A percentile compares a stretch with the other conserved stretches of the same genome.
These are phyloP conservation scores for Ictalurus furcatus DNA, from an alignment of 2,113 vertebrate species.

Conservation along the genomic window DNA sequence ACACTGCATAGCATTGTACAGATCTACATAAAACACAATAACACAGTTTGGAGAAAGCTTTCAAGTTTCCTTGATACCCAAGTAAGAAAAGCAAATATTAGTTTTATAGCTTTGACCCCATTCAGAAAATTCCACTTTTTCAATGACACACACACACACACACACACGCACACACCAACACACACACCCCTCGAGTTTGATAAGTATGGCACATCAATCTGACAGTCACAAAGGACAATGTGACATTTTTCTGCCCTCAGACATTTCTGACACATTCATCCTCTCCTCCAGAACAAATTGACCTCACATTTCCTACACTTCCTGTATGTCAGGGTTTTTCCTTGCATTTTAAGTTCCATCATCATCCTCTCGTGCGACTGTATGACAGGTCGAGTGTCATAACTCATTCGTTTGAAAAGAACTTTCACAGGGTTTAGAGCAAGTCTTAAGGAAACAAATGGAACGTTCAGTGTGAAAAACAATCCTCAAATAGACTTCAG, in stretches of 20 bases:
- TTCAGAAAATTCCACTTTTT: neutral
- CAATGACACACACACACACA: neutral
- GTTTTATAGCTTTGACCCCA: neutral
- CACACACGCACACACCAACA: slow-evolving; percentile 35
- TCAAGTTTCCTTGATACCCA: neutral
- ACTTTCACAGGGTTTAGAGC: slow-evolving; percentile 11
- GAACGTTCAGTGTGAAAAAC: neutral
- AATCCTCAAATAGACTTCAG: slow-evolving; percentile 25
- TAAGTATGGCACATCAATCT: slow-evolving; percentile 62
- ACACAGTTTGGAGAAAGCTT: neutral
- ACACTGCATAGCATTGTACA: neutral
- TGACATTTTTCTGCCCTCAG: slow-evolving; percentile 66
- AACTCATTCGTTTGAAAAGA: slow-evolving; percentile 24
- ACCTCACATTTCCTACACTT: slow-evolving; percentile 24
- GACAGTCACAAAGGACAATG: slow-evolving; percentile 64
- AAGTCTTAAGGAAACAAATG: slow-evolving; percentile 34
- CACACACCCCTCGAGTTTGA: slow-evolving; percentile 40
- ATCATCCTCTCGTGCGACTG: slow-evolving; percentile 16
- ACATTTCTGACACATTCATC: slow-evolving; percentile 28
- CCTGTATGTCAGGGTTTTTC: slow-evolving; percentile 33
- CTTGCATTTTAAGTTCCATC: slow-evolving; percentile 31
- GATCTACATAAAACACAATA: neutral
- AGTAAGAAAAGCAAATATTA: neutral
- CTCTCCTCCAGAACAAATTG: slow-evolving; percentile 22
- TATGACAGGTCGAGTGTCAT: slow-evolving; percentile 41